A percentile compares a stretch with the other conserved stretches of the same genome.
Conservation (phyloP, 2,797 vertebrate species). For the Halcyon leucocephala region DNA sequence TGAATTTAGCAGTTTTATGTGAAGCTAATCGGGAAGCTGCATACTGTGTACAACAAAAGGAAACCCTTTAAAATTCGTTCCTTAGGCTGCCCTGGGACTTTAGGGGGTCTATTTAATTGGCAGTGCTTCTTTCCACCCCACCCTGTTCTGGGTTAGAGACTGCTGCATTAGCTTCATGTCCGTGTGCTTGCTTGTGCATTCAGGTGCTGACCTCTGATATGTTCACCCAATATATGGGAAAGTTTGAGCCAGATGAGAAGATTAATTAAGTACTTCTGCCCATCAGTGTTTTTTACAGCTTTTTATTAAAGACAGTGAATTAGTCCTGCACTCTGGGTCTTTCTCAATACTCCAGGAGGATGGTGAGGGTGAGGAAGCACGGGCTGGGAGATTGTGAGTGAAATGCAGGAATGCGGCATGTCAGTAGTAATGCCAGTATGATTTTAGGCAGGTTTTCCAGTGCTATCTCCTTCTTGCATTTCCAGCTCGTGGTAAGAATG, state of each 20-base stretch:
- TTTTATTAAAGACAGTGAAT: neutral
- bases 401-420: neutral
- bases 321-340: neutral
- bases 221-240: neutral
- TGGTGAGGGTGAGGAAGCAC: neutral
- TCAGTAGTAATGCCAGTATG: neutral
- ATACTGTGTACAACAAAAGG: neutral
- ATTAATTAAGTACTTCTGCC: neutral
- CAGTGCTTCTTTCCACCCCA: neutral
- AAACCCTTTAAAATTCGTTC: neutral
- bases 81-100: neutral
- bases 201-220: neutral
- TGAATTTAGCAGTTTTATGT: slow-evolving; percentile 5
- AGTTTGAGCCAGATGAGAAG: neutral
- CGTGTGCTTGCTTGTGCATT: neutral
- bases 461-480: neutral
- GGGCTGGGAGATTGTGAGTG: neutral
- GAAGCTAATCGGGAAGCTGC: slow-evolving; percentile 12
- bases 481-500: neutral
- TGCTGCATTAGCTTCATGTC: neutral
- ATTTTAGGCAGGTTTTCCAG: neutral
- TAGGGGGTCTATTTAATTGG: slow-evolving; percentile 51
- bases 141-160: neutral
- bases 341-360: neutral
- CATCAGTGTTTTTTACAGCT: neutral